Evolutionary conservation across 1,140 invertebrate genomes (phyloP).

Genomic region (Hestina assimilis): DNA sequence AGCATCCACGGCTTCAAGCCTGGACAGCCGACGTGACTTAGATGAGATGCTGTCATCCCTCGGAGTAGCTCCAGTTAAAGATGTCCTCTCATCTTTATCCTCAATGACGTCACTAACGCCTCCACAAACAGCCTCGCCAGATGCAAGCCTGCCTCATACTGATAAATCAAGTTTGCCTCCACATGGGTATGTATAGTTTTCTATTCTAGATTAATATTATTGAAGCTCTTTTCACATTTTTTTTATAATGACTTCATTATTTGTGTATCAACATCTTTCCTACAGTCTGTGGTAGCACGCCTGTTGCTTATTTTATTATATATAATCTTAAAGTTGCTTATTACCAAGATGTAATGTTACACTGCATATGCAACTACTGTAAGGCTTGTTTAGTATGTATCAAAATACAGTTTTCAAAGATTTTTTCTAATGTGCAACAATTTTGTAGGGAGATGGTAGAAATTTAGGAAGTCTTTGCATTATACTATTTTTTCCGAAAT

Average conservation of each 20-base stretch:
- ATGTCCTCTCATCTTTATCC: constrained; percentile 90
- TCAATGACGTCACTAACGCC: constrained; percentile 89
- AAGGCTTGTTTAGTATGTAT: no score
- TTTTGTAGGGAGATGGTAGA: no score
- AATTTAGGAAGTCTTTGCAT: no score
- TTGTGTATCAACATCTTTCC: not conserved
- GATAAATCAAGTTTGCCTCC: constrained; percentile 77
- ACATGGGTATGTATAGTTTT: constrained; percentile 75
- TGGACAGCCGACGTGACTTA: constrained; percentile 86
- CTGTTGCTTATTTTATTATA: not conserved
- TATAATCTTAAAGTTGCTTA: not conserved
- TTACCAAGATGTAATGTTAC: no score
- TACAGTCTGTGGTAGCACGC: not conserved
- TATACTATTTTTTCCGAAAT: no score
- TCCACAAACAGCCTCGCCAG: constrained; percentile 88
- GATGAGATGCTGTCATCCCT: constrained; percentile 92
- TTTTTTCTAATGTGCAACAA: no score
- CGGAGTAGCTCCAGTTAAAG: constrained; percentile 91
- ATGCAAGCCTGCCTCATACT: constrained; percentile 86
- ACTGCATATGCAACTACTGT: no score
- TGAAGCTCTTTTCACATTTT: not conserved
- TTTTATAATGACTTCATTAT: not conserved
- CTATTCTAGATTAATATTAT: constrained; percentile 1
- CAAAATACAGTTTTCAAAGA: no score
- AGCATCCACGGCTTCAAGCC: constrained; percentile 80